phyloP scores from a whole-genome alignment of 2,797 vertebrate species.

The Agapornis canus region DNA sequence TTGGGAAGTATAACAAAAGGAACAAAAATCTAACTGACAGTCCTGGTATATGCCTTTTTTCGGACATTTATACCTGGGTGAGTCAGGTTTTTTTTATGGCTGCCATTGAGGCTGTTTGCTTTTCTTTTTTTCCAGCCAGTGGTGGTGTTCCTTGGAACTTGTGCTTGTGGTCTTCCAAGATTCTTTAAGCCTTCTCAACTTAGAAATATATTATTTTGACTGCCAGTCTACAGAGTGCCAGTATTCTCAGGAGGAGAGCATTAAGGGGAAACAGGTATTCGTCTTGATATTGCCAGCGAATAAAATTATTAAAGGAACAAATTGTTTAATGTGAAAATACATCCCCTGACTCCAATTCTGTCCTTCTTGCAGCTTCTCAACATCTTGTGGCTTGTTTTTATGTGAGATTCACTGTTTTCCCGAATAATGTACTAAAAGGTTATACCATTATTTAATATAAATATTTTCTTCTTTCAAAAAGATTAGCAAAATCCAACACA shows the following conservation, averaged over 20 bases:
- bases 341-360: not conserved
- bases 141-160: not conserved
- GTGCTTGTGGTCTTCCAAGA: slow-evolving; percentile 9
- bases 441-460: not conserved
- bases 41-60: not conserved
- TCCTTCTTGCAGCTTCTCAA: not conserved
- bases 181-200: not conserved
- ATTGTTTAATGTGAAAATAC: not conserved
- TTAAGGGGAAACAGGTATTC: not conserved
- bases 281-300: not conserved
- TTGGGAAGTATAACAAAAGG: not conserved
- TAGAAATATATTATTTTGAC: slow-evolving; percentile 17
- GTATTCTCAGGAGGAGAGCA: not conserved
- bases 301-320: slow-evolving; percentile 21
- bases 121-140: not conserved
- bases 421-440: not conserved
- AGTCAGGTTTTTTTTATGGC: not conserved
- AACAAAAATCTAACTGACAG: not conserved
- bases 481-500: not conserved
- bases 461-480: not conserved
- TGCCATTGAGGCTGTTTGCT: not conserved
- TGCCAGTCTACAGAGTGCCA: not conserved
- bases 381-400: not conserved
- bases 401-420: not conserved
- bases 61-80: not conserved